Percentiles rank a stretch among this genome's conserved stretches.
Conservation (phyloP, 2,113 vertebrate species). For the Aegotheles bennettii region DNA sequence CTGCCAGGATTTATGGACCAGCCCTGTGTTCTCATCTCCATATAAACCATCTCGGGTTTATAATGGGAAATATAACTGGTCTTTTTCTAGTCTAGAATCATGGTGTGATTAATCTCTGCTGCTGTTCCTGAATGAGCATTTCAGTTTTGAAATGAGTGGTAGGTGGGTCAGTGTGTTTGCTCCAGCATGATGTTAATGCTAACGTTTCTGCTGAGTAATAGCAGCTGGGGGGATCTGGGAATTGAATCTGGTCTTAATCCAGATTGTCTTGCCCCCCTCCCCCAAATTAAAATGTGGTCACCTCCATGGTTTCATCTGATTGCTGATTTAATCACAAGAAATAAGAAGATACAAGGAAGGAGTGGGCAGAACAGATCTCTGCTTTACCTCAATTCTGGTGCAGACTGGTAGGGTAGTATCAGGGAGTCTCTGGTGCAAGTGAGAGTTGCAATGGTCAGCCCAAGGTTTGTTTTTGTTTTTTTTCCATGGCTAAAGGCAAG, state of each 20-base stretch:
- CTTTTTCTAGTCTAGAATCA: neutral
- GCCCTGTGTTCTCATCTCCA: neutral
- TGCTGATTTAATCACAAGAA: neutral
- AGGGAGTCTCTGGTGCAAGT: neutral
- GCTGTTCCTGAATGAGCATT: neutral
- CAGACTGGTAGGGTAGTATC: neutral
- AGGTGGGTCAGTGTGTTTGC: neutral
- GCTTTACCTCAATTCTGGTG: neutral
- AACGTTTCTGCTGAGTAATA: neutral
- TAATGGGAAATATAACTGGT: neutral
- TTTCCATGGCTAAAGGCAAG: neutral
- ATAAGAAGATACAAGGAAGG: neutral
- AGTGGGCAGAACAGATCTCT: neutral
- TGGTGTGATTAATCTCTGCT: neutral
- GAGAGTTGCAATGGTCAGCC: accelerated
- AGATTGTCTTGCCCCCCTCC: neutral
- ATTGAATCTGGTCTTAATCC: neutral
- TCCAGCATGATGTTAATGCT: neutral
- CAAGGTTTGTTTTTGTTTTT: neutral
- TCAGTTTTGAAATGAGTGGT: neutral
- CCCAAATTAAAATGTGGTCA: neutral
- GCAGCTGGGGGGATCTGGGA: neutral
- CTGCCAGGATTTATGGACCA: neutral
- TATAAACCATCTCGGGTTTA: neutral
- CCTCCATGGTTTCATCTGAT: neutral